These are phyloP conservation scores for Melikaiella ostensackeni DNA, from an alignment of 2,888 invertebrate genomes.

Conservation along the genomic window DNA sequence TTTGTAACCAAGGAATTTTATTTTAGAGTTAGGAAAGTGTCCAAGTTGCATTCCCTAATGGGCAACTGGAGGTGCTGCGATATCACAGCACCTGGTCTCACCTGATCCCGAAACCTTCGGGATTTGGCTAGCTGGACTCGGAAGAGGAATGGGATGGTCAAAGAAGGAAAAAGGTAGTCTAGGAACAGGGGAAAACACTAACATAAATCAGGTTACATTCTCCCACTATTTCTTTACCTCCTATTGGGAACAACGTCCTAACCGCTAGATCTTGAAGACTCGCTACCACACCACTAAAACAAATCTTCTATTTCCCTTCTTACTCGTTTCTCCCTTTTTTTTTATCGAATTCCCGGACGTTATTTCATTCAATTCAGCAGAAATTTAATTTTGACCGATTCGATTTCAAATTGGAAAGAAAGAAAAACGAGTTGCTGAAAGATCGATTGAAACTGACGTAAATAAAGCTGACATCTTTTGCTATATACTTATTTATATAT, in stretches of 20 bases:
- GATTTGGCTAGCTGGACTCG: conserved; percentile 54
- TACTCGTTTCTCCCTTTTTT: conserved; percentile 35
- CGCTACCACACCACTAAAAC: conserved; percentile 48
- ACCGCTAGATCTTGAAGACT: conserved; percentile 31
- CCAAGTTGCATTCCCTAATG: conserved; percentile 18
- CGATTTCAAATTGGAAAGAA: neutral
- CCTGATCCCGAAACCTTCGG: conserved; percentile 47
- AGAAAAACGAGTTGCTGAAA: neutral
- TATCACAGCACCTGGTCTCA: conserved; percentile 50
- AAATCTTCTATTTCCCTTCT: conserved; percentile 45
- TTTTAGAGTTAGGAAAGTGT: neutral
- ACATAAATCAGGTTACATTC: conserved; percentile 37
- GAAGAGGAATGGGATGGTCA: conserved; percentile 52
- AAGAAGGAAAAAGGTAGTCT: conserved; percentile 48
- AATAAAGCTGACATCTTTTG: neutral
- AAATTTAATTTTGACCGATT: neutral
- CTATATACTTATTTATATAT: neutral
- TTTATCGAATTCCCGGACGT: neutral
- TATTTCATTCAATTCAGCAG: conserved; percentile 18
- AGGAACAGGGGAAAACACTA: conserved; percentile 48
- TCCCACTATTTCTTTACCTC: conserved; percentile 27
- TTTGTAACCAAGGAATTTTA: neutral
- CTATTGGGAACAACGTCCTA: conserved; percentile 22
- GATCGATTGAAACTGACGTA: neutral
- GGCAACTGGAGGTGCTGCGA: conserved; percentile 26